phyloP scores from a whole-genome alignment of 1,140 invertebrate species.

The Notospermus geniculatus region DNA sequence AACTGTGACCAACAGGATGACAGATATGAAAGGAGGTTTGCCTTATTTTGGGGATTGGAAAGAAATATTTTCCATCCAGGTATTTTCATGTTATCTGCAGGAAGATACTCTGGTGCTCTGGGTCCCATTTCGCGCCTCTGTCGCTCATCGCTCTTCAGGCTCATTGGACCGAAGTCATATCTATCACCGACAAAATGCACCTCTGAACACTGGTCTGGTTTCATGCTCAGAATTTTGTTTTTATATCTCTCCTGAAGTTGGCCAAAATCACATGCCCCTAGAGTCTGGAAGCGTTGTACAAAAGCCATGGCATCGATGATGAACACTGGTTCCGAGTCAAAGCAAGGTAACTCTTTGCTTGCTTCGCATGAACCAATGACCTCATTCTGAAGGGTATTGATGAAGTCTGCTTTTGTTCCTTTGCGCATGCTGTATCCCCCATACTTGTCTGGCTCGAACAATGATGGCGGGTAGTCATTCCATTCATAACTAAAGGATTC shows the following conservation, averaged over 20 bases:
- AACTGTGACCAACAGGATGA: neutral
- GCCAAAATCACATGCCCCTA: neutral
- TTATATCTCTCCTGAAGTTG: neutral
- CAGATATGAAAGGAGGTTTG: neutral
- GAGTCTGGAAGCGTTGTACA: slow-evolving; percentile 3
- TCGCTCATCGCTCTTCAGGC: neutral
- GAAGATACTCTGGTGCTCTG: neutral
- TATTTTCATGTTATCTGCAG: neutral
- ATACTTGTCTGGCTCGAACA: slow-evolving; percentile 6
- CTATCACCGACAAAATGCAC: slow-evolving; percentile 6
- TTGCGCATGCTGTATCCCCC: neutral
- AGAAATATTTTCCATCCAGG: neutral
- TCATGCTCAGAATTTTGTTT: slow-evolving; percentile 3
- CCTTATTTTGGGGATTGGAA: neutral
- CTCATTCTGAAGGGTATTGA: neutral
- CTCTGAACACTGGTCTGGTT: neutral
- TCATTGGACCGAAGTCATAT: neutral
- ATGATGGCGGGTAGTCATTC: neutral
- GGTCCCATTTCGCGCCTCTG: neutral
- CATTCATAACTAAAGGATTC: neutral
- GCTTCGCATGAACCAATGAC: neutral
- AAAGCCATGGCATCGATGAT: slow-evolving; percentile 10
- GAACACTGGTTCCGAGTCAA: neutral
- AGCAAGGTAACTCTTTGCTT: neutral
- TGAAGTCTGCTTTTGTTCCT: neutral